Evolutionary conservation across 92 coral and sea anemone species (phyloP), one percentile per base, ranked within the genome.

Genomic region (Muricea muricata): DNA sequence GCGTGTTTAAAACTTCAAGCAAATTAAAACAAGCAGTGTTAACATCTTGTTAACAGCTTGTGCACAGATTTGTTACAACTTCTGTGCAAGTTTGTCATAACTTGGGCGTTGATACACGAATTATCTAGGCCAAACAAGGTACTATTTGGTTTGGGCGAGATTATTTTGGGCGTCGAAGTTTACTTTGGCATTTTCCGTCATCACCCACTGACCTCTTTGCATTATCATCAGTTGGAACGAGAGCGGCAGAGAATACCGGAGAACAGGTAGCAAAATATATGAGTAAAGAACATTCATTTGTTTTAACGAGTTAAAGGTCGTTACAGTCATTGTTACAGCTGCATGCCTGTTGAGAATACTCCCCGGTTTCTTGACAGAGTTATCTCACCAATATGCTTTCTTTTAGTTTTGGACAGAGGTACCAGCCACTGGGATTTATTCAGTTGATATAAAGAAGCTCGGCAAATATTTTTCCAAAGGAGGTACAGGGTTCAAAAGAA

Each of bases 121-220:
- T n/a, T n/a, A n/a, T n/a, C n/a, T 35, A 88, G 89, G 93, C 94
- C 28, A 75, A 30, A 15, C 79, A 89, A 39, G 87, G 87, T 60
- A 88, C 80, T 70, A 86, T 92, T 65, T 97, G 99, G 99, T 97
- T 97, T 90, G 99, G 99, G 6, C 69, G 99, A 73, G 99, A 97
- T 84, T 97, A 87, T 68, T 97, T 97, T 92, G 99, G 99, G 28
- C 94, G 99, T 1, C 89, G 99, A 2, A 97, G 99, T 78, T 80
- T 97, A 24, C 76, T 97, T 1, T 97, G 99, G 99, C 99, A 97
- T 80, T 87, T 87, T 29, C 99, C 99, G 28, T 75, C 91, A 15
- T 81, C 75, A 60, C 56, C 91, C 25, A 73, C 80, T 50, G 98
- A 89, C 66, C 55, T 90, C n/a, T 82, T 97, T 0, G 85, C 91